These are phyloP conservation scores for Cololabis saira DNA, from an alignment of 2,113 vertebrate genomes.

Conservation along the genomic window DNA sequence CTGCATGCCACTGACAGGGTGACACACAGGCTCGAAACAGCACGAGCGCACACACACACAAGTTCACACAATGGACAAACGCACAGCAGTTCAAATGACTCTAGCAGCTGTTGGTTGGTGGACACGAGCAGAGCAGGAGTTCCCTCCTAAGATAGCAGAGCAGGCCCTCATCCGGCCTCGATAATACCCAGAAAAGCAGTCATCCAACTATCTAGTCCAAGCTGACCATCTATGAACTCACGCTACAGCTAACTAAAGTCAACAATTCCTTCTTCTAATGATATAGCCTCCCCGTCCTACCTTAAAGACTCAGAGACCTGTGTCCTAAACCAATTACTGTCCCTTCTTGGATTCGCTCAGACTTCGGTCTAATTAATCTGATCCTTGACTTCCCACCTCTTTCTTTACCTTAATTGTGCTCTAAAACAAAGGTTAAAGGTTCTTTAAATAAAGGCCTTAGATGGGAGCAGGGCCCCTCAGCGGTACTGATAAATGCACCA, in stretches of 20 bases:
- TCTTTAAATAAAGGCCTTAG: not conserved
- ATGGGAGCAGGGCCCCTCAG: no score
- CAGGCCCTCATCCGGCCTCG: conserved; percentile 53
- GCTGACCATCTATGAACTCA: conserved; percentile 18
- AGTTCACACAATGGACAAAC: conserved; percentile 73
- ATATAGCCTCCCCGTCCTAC: not conserved
- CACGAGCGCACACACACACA: conserved; percentile 29
- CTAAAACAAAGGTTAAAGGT: not conserved
- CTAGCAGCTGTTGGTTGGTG: conserved; percentile 71
- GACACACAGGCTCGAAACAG: conserved; percentile 34
- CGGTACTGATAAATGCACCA: no score
- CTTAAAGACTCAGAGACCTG: not conserved
- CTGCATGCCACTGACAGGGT: conserved; percentile 35
- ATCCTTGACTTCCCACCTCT: conserved; percentile 14
- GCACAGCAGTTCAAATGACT: conserved; percentile 58
- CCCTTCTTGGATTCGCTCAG: conserved; percentile 10
- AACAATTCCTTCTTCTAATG: not conserved
- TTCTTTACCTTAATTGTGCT: conserved; percentile 7
- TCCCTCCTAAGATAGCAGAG: conserved; percentile 57
- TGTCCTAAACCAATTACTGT: conserved; percentile 32
- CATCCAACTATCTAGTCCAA: conserved; percentile 29
- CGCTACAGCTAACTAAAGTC: no score
- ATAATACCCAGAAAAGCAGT: conserved; percentile 39
- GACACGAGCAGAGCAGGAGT: conserved; percentile 58
- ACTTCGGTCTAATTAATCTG: conserved; percentile 36